Evolutionary conservation across 2,113 vertebrate genomes (phyloP).

Genomic region (Hiodon alosoides): DNA sequence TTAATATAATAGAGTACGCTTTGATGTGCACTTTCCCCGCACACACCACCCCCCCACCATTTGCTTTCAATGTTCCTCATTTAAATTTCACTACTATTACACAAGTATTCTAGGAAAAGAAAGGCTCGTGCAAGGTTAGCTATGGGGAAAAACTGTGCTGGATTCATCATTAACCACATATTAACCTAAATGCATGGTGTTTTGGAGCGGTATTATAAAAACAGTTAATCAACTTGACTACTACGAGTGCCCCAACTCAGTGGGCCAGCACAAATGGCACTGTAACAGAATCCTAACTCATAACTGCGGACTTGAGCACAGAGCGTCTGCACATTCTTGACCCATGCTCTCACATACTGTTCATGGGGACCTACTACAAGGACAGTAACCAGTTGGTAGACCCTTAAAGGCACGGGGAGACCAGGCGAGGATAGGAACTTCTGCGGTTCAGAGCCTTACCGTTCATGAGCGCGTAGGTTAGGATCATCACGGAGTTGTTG

Average conservation of each 20-base stretch:
- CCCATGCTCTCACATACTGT: conserved; percentile 48
- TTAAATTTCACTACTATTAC: conserved; percentile 51
- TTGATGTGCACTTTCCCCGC: conserved; percentile 43
- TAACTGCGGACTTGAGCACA: not conserved
- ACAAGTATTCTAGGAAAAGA: conserved; percentile 24
- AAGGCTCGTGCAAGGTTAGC: conserved; percentile 12
- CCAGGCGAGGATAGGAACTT: not conserved
- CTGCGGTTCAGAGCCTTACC: conserved; percentile 61
- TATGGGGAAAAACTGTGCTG: too few species aligned
- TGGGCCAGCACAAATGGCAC: not conserved
- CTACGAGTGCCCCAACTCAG: not conserved
- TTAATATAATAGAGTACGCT: conserved; percentile 44
- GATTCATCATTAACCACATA: too few species aligned
- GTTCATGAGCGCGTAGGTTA: conserved; percentile 97
- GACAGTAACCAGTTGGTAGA: conserved; percentile 77
- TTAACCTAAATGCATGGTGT: too few species aligned
- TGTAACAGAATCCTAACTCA: not conserved
- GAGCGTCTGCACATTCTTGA: not conserved
- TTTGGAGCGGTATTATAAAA: not conserved
- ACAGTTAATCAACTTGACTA: not conserved
- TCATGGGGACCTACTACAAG: conserved; percentile 75
- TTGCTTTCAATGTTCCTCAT: conserved; percentile 53
- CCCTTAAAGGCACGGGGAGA: conserved; percentile 37
- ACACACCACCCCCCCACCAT: not conserved
- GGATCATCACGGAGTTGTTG: conserved; percentile 99